Base-by-base conservation (phyloP, 2,113 vertebrate species). In the Oriolus oriolus region DNA sequence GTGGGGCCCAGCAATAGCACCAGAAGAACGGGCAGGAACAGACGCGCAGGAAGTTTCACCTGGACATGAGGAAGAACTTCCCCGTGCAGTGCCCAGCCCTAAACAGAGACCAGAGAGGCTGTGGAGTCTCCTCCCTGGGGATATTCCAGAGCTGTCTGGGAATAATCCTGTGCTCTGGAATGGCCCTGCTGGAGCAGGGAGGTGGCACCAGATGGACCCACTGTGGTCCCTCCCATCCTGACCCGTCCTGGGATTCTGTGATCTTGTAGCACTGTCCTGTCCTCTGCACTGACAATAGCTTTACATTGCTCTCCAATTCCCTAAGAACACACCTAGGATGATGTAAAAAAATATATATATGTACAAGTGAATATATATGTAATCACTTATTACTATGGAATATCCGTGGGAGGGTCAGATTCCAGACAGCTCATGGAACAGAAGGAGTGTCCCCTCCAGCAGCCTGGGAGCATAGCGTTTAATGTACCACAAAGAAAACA, bases 181-280 rank as follows among this genome's bases (percentile, higher is more conserved):
- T n/a, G 84, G 45, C 64, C 35, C 54, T 69, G 75, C 65, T 53
- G 30, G 41, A 26, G 56, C 56, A 24, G 64, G 54, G 33, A 39
- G 35, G 16, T 41, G 85, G 26, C 30, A 35, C 5, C 65, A 17
- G 8, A 10, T 2, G 41, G n/a, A 39, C 9, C 24, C 41, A 0
- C 13, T 3, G 41, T 15, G 41, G 16, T 30, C 24, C 56, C 56
- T n/a, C 7, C 54, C 45, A 5, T 6, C 45, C 53, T 18, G 47
- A 19, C 7, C 54, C 45, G 4, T 6, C 45, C 53, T 18, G 47
- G 26, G 7, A 7, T 39, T 39, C 49, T 23, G 31, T 9, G 31
- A 16, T 6, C 15, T 2, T 5, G 24, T 1, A 7, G 47, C 37
- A 3, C 2, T 1, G 13, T 21, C 47, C 68, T 21, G 13, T 44